These are phyloP conservation scores for Sipha maydis DNA, from an alignment of 2,888 invertebrate genomes.

Conservation along the genomic window DNA sequence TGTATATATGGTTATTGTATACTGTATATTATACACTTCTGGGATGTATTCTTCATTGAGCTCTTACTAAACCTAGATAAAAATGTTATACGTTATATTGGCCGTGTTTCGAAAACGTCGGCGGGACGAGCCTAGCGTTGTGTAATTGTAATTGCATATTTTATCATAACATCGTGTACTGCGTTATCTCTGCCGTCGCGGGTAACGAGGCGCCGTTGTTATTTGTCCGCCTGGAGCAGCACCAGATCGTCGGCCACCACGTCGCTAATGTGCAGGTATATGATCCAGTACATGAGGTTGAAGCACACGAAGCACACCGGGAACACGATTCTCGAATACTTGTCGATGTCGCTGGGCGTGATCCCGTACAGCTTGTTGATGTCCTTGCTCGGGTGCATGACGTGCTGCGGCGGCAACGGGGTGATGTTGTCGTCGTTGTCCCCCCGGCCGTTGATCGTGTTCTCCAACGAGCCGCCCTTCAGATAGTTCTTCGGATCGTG, in stretches of 20 bases:
- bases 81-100: slow-evolving; percentile 27
- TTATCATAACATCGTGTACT: not conserved
- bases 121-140: too few relatives aligned
- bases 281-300: slow-evolving; percentile 98
- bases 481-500: slow-evolving; percentile 94
- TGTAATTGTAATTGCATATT: too few relatives aligned
- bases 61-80: slow-evolving; percentile 58
- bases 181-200: too few relatives aligned
- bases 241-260: slow-evolving; percentile 94
- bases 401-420: slow-evolving; percentile 76
- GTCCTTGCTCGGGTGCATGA: slow-evolving; percentile 89
- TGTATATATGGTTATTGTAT: not conserved
- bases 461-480: slow-evolving; percentile 90
- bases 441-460: slow-evolving; percentile 85
- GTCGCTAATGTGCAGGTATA: slow-evolving; percentile 95
- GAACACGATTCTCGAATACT: slow-evolving; percentile 97
- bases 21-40: not conserved
- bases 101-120: not conserved
- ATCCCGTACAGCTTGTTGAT: slow-evolving; percentile 91
- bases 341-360: slow-evolving; percentile 98
- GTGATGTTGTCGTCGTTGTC: slow-evolving; percentile 73
- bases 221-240: slow-evolving; percentile 78
- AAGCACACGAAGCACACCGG: slow-evolving; percentile 98
- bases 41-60: slow-evolving; percentile 46
- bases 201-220: slow-evolving; percentile 65